These are phyloP conservation scores for Anguilla marmorata DNA, from an alignment of 2,797 vertebrate genomes.

Conservation along the genomic window DNA sequence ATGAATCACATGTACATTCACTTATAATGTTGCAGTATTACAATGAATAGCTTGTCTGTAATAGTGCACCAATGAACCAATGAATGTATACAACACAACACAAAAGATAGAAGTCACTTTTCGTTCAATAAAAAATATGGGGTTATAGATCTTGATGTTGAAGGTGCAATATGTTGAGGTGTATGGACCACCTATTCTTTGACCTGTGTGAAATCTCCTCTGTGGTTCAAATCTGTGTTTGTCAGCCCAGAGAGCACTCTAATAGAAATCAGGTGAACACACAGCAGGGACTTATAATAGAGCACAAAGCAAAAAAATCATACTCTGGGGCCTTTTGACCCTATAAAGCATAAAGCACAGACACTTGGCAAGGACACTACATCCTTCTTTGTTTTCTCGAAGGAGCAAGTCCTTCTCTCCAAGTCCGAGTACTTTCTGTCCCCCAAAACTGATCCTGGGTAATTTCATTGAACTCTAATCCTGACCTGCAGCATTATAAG, in stretches of 20 bases:
- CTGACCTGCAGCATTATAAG: not conserved
- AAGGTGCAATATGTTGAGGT: not conserved
- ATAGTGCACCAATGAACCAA: not conserved
- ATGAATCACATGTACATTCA: not conserved
- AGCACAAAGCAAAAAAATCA: not conserved
- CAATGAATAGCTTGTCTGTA: not conserved
- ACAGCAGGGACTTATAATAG: not conserved
- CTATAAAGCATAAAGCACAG: not conserved
- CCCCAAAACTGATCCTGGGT: not conserved
- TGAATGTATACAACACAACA: not conserved
- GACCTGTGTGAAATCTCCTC: not conserved
- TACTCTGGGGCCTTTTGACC: not conserved
- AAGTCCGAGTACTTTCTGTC: not conserved
- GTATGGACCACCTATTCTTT: not conserved
- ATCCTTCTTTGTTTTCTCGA: not conserved
- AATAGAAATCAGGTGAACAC: not conserved
- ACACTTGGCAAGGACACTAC: not conserved
- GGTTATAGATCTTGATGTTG: not conserved
- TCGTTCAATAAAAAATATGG: too few species aligned
- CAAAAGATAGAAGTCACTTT: not conserved
- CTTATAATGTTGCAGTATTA: not conserved
- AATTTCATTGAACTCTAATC: not conserved
- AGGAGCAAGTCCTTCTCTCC: not conserved
- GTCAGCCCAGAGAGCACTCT: not conserved
- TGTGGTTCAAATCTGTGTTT: not conserved